Evolutionary conservation across 92 coral and sea anemone species (phyloP).

Genomic region (Palythoa caribaeorum): DNA sequence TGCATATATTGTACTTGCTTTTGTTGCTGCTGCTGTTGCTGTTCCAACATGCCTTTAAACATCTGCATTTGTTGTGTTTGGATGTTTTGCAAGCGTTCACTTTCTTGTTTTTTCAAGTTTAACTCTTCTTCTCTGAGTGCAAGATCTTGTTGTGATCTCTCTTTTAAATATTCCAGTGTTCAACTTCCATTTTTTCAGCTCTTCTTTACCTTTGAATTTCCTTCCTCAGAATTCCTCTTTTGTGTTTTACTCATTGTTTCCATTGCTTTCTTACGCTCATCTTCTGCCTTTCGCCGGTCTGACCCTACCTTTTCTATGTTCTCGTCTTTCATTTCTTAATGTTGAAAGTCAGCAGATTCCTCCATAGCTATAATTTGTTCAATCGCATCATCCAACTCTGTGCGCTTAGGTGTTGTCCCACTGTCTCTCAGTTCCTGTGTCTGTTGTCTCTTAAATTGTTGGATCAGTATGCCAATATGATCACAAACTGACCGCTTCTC

Average conservation of each 20-base stretch:
- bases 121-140: constrained; percentile 12
- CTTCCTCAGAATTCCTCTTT: constrained; percentile 21
- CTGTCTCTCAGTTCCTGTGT: constrained; percentile 52
- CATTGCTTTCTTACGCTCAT: constrained; percentile 45
- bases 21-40: constrained; percentile 27
- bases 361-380: constrained; percentile 61
- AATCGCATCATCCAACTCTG: constrained; percentile 56
- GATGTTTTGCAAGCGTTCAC: constrained; percentile 9
- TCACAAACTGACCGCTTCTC: constrained; percentile 54
- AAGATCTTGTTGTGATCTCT: constrained; percentile 16
- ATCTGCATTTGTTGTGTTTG: constrained; percentile 16
- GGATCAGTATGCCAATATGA: constrained; percentile 47
- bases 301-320: constrained; percentile 55
- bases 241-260: constrained; percentile 12
- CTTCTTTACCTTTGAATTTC: constrained; percentile 7
- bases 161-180: constrained; percentile 12
- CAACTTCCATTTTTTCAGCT: constrained; percentile 16
- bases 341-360: constrained; percentile 59
- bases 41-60: constrained; percentile 10
- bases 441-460: constrained; percentile 57
- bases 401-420: constrained; percentile 51
- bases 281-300: constrained; percentile 56
- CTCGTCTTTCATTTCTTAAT: constrained; percentile 48
- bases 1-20: constrained; percentile 21
- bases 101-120: constrained; percentile 5